A percentile compares a stretch with the other conserved stretches of the same genome.
Conservation (phyloP, 2,113 vertebrate genomes). For the Brienomyrus longianalis region DNA sequence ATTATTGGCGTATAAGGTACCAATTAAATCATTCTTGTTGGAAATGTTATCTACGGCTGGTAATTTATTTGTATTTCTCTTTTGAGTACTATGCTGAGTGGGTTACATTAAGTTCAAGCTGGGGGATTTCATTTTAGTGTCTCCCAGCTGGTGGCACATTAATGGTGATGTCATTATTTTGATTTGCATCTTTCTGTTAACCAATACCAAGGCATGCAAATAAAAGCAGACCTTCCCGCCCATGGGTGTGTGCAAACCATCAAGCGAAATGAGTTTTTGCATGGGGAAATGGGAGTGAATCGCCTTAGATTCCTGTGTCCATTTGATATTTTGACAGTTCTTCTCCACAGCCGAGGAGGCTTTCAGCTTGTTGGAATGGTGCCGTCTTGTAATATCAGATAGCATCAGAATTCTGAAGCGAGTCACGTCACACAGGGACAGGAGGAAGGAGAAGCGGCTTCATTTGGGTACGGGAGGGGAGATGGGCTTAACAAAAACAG, state of each 20-base stretch:
- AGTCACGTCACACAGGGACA: not conserved
- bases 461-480: not conserved
- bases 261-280: not conserved
- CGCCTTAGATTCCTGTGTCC: not conserved
- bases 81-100: not conserved
- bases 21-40: constrained; percentile 5
- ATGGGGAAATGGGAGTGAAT: not conserved
- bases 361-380: constrained; percentile 15
- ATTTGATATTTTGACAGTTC: not conserved
- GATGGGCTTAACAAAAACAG: not conserved
- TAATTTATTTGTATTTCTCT: not conserved
- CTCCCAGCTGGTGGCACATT: not conserved
- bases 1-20: constrained; percentile 18
- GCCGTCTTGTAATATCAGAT: not conserved
- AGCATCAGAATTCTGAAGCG: not conserved
- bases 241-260: not conserved
- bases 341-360: not conserved
- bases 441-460: not conserved
- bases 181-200: not conserved
- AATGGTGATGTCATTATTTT: constrained; percentile 14
- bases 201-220: constrained; percentile 4
- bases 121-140: not conserved
- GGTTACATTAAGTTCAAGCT: not conserved
- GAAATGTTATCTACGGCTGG: not conserved
- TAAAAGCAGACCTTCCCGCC: not conserved